Percentiles rank a stretch among this genome's conserved stretches.
phyloP scores from a whole-genome alignment of 2,888 invertebrate species.

The Nemapogon koenigi region DNA sequence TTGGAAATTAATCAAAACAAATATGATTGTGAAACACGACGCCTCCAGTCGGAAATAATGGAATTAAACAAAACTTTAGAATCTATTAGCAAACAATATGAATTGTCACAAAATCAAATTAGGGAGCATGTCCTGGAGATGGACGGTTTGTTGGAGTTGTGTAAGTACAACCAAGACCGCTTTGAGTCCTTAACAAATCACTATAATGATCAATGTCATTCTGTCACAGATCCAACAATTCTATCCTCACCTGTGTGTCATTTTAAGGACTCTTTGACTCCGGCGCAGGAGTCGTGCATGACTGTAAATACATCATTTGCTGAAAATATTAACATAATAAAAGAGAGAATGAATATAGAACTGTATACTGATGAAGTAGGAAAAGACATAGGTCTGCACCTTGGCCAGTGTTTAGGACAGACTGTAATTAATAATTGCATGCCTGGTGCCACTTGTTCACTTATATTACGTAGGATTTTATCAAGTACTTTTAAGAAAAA shows the following conservation, averaged over 20 bases:
- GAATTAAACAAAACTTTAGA: too few species aligned
- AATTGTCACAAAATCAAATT: neutral
- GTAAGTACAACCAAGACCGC: neutral
- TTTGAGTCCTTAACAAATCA: neutral
- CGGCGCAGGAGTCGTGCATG: too few species aligned
- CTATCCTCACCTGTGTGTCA: too few species aligned
- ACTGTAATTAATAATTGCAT: neutral
- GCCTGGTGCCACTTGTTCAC: neutral
- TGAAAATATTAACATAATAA: too few species aligned
- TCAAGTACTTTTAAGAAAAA: neutral
- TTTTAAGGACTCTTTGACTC: too few species aligned
- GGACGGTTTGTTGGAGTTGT: neutral
- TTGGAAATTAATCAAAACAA: too few species aligned
- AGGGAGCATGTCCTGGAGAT: neutral
- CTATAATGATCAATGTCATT: neutral
- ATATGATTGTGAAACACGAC: too few species aligned
- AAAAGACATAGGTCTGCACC: neutral
- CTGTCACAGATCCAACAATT: neutral
- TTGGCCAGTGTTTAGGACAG: neutral
- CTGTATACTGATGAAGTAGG: neutral
- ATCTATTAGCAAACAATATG: too few species aligned
- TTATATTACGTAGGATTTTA: neutral
- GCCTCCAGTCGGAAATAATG: too few species aligned
- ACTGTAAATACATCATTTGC: too few species aligned
- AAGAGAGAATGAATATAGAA: neutral